Evolutionary conservation across 2,113 vertebrate species (phyloP), one percentile per base, ranked within the genome.

Genomic region (Charina bottae): DNA sequence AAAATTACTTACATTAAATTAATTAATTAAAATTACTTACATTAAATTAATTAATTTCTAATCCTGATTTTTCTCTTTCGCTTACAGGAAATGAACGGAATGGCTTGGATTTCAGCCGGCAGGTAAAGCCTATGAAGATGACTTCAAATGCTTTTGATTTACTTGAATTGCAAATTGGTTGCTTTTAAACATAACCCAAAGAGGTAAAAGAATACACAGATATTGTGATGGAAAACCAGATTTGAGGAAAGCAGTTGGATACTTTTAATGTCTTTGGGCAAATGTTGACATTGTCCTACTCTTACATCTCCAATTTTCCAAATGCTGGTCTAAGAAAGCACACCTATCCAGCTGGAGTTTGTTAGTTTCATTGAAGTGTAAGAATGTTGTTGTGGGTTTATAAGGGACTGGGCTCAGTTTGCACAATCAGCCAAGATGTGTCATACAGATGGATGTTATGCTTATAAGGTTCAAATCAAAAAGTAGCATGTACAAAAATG

Each of bases 31-130:
- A n/a, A n/a, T n/a, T n/a, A n/a, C n/a, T n/a, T n/a, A n/a, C n/a
- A n/a, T n/a, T n/a, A n/a, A n/a, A n/a, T n/a, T n/a, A n/a, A n/a
- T n/a, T n/a, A n/a, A 91, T 12, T 53, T 13, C 6, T 91, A 88
- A 26, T 23, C 72, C n/a, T 53, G 28, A 0, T 85, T 92, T 72
- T 95, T 28, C 68, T 17, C 37, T 64, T 90, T 60, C 94, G 91
- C 3, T 97, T 96, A 49, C 60, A 98, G 98, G 97, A 96, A 97
- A 93, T 96, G 98, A 99, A 94, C 98, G 98, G 94, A 99, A 98
- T 91, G 98, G 98, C 92, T 96, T 99, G 92, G 97, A 98, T 96
- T 99, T 99, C 97, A 98, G 96, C 95, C 98, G 98, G 97, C 99
- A 99, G 95, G 99, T 99, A 97, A 98, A 98, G 93, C 0, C 9